Evolutionary conservation across 2,797 vertebrate species (phyloP), one percentile per base, ranked within the genome.

Genomic region (Perodicticus potto): DNA sequence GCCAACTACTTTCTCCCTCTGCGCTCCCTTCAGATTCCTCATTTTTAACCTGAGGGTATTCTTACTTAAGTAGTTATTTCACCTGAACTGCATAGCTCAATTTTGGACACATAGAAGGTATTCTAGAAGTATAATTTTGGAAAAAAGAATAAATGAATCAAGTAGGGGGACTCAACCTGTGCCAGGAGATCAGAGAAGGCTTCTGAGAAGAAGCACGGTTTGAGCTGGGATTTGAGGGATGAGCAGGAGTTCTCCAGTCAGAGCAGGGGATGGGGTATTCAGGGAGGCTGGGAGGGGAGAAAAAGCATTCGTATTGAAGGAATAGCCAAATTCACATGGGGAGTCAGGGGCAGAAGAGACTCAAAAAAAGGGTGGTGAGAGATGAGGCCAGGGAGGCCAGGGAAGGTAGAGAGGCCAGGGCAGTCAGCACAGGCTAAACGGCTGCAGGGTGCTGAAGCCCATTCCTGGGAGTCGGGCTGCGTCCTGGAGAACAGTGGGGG

Each of bases 371-470:
- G 12, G 14, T 23, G 13, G 2, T 19, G 49, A 88, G 74, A 96
- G 89, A 32, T 3, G 57, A 16, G 3, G 5, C 7, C 22, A 43
- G 29, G 20, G 22, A 69, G 16, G n/a, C n/a, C 40, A 34, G 29
- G 0, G 2, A 5, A 9, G 1, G 19, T 5, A n/a, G 40, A 37
- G 45, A 53, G 23, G 40, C n/a, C 27, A 17, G 4, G 53, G 37
- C 76, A n/a, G 7, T 37, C 43, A 76, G 10, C 0, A 9, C 57
- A 61, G 16, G 16, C 55, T 73, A 80, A 77, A 7, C 1, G 2
- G 1, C 27, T 32, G 1, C 40, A 22, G 32, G n/a, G 7, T 2
- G 17, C 27, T 32, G 3, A 20, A 2, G 13, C 20, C 49, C 32
- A 7, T 1, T 16, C 37, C 1, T 8, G 40, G 16, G 67, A 63